Conservation (phyloP, 2,113 vertebrate species). For the Nycticryphes semicollaris region DNA sequence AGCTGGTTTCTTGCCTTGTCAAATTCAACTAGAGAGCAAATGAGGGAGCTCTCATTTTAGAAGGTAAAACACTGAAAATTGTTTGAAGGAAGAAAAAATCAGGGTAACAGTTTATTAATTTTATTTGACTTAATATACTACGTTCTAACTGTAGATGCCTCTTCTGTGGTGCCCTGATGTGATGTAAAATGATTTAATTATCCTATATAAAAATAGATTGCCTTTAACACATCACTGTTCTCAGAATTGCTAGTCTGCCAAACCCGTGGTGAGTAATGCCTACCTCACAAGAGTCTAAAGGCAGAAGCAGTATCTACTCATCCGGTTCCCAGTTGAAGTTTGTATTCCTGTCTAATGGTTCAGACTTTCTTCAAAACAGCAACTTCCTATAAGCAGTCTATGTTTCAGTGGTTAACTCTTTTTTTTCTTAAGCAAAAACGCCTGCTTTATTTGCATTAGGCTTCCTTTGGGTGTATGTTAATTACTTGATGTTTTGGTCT, state of each 20-base stretch:
- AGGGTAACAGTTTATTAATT: neutral
- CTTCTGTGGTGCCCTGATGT: neutral
- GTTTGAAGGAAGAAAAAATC: neutral
- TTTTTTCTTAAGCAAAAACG: neutral
- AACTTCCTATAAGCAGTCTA: neutral
- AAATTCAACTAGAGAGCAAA: neutral
- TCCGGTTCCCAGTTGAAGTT: neutral
- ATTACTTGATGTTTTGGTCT: neutral
- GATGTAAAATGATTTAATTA: constrained; percentile 7
- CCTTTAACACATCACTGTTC: neutral
- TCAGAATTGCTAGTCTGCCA: neutral
- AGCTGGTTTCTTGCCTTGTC: neutral
- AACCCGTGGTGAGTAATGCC: neutral
- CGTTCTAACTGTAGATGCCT: neutral
- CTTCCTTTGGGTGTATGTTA: neutral
- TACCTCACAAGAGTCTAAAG: neutral
- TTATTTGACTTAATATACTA: neutral
- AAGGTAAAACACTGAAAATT: neutral
- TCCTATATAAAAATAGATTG: neutral
- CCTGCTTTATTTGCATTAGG: neutral
- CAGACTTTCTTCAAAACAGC: neutral
- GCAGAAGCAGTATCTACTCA: neutral
- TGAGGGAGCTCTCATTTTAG: neutral
- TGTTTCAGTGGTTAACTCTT: neutral
- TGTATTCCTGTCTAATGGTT: neutral